These are phyloP conservation scores for Catagonus wagneri DNA, from an alignment of 2,113 vertebrate genomes.

Conservation along the genomic window DNA sequence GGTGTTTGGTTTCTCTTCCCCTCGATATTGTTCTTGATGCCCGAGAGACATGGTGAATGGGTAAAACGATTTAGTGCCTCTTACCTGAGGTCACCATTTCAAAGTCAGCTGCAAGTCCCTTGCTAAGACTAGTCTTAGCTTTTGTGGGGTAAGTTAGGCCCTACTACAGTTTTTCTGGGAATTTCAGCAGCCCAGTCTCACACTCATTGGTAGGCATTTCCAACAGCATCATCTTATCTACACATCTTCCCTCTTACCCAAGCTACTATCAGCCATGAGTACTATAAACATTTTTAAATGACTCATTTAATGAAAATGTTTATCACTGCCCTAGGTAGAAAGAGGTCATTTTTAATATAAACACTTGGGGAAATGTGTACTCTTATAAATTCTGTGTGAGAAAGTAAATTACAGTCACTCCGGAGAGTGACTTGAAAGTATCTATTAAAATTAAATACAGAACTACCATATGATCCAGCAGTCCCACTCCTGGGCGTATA, in stretches of 20 bases:
- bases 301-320: conserved; percentile 58
- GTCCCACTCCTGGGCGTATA: too few species aligned
- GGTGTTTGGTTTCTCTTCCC: not conserved
- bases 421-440: not conserved
- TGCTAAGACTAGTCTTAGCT: not conserved
- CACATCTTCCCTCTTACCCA: not conserved
- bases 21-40: not conserved
- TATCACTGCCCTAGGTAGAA: not conserved
- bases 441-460: conserved; percentile 14
- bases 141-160: not conserved
- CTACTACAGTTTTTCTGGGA: not conserved
- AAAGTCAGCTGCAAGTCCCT: not conserved
- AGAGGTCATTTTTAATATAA: conserved; percentile 44
- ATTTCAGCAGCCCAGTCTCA: not conserved
- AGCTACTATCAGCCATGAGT: not conserved
- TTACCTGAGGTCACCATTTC: not conserved
- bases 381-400: conserved; percentile 46
- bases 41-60: not conserved
- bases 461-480: too few species aligned
- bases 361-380: not conserved
- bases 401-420: not conserved
- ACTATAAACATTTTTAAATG: conserved; percentile 24
- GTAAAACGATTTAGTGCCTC: not conserved
- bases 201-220: not conserved
- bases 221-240: not conserved